Evolutionary conservation across 2,888 invertebrate species (phyloP), one percentile per base, ranked within the genome.

Genomic region (Odontothrips loti): DNA sequence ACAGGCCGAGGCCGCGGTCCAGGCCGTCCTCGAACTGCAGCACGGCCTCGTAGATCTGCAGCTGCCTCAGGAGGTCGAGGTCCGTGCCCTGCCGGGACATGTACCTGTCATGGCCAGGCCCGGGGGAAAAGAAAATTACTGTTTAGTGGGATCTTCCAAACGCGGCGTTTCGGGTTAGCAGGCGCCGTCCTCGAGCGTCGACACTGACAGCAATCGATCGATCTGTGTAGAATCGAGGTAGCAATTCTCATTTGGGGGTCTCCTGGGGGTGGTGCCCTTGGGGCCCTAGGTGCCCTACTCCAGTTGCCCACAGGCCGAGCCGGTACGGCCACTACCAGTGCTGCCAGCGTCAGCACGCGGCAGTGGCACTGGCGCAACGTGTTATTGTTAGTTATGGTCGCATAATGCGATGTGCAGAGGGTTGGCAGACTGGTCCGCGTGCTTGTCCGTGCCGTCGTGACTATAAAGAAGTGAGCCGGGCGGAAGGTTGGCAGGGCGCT

Each of bases 21-120:
- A 94, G 94, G 68, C 68, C 68, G 68, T 96, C 96, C 88, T 96
- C 96, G 86, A 93, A 95, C 86, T 95, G 93, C 75, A 98, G 89
- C 47, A 97, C 96, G 78, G 97, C 95, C 88, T 98, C 98, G 87
- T 97, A 98, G 83, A 97, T 94, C 87, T 97, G 96, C 86, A 98
- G 92, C 88, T 98, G 98, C 86, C 97, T 93, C 63, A 98, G 89
- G 48, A 98, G 91, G 89, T 98, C 98, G 84, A 97, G 89, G 88
- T 98, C 97, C 0, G 96, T 96, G 68, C 96, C 96, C 84, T 95
- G 96, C 87, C 95, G 95, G 17, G 95, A 93, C 94, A 96, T 95
- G 87, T 96, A 96, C 82, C 88, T 88, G 83, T 15, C 43, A 51
- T 23, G 68, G 17, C 15, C 51, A 17, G 51, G 51, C 58, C 58